Base-by-base conservation (phyloP, 2,888 invertebrate species). In the Drosophila prostipennis region DNA sequence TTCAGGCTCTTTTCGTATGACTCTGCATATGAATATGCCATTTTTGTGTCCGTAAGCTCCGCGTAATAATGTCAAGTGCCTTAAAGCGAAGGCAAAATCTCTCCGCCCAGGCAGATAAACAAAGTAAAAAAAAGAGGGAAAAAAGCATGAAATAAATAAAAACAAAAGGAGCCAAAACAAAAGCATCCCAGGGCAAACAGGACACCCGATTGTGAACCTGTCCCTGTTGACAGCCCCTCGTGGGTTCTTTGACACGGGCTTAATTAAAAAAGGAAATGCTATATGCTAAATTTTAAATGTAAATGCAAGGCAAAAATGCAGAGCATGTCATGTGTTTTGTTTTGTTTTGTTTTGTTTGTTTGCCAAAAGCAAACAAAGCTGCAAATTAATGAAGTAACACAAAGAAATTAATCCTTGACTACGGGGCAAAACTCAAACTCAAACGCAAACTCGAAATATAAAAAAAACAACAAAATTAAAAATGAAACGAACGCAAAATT, bases 11-110 rank as follows among this genome's bases (percentile, higher is more conserved):
- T 65, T 60, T 72, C 5, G 49, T 39, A 43, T 19, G 48, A 72
- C 29, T 53, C 39, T 70, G 69, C 69, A 59, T 71, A 43, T 40
- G 46, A 23, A 29, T 39, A 29, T 19, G 51, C 29, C 6, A 46
- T 10, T 13, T 36, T 26, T 43, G 23, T 43, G 46, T 29, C 46
- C 11, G 46, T 49, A 39, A 40, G 67, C 64, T 82, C 57, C 63
- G 68, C 72, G 72, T 74, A 83, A 83, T 63, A 72, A 79, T 86
- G 87, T 83, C 87, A 80, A 83, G 80, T 77, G 83, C 32, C 32
- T 82, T 65, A 59, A 75, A 70, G 63, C 70, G 59, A 54, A 61
- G 64, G 71, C 58, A 56, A 54, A 60, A 51, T 42, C 56, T 29
- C 69, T 51, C 32, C 48, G 16, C 37, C 16, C 26, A n/a, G 43